These are phyloP conservation scores for Saccostrea echinata DNA, from an alignment of 1,140 invertebrate species.

Conservation along the genomic window DNA sequence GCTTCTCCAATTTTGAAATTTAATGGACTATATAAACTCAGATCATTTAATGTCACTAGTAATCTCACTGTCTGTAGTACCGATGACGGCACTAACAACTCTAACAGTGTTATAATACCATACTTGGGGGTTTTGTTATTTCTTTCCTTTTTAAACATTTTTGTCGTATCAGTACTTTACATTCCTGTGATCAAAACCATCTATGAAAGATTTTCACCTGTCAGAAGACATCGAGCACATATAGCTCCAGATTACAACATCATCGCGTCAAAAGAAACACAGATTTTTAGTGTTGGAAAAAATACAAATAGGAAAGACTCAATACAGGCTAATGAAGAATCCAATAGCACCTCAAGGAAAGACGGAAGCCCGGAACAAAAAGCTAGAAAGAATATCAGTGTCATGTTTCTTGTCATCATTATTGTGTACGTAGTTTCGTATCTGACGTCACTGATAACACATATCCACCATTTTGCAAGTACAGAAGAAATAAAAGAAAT, in stretches of 20 bases:
- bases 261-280: neutral
- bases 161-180: neutral
- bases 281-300: neutral
- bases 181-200: neutral
- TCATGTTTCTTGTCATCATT: slow-evolving; percentile 11
- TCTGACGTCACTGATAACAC: slow-evolving; percentile 8
- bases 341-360: neutral
- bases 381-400: neutral
- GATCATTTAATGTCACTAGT: neutral
- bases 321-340: neutral
- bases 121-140: neutral
- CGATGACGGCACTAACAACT: neutral
- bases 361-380: neutral
- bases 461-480: neutral
- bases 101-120: neutral
- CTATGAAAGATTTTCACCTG: neutral
- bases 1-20: neutral
- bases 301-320: neutral
- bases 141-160: neutral
- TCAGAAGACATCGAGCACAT: neutral
- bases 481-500: neutral
- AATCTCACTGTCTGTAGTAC: neutral
- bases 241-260: neutral
- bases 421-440: slow-evolving; percentile 26
- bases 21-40: neutral